Base-by-base conservation (phyloP, 2,888 invertebrate species). In the Enchytraeus crypticus region DNA sequence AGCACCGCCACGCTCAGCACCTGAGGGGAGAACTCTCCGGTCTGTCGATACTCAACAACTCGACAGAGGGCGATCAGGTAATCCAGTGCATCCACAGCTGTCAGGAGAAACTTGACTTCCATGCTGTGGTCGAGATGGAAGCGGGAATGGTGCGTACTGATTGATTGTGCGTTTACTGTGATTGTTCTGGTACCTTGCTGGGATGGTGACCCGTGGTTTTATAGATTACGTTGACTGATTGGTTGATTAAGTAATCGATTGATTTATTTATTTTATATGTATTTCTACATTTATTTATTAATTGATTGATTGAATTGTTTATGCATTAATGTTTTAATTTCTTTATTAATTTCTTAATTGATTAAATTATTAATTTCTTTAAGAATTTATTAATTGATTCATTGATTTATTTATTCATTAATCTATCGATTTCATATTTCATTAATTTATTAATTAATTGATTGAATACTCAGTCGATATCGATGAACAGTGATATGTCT, bases 11-110 rank as follows among this genome's bases (percentile, higher is more conserved):
- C 84, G 89, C 88, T 74, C 95, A 96, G 79, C 87, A 89, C 79
- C 85, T 92, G 81, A 86, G 77, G 81, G 92, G 92, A n/a, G 89
- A 89, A 79, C 82, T 93, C 76, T 90, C 92, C n/a, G 91, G 92
- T 0, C 83, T 93, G 66, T 88, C 88, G 38, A 84, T 92, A 55
- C 80, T 89, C 59, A 65, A 73, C 61, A 75, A 73, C 11, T 71
- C 71, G 49, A 75, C 73, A 3, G 77, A 78, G 65, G 74, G 72
- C 64, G 74, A 76, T 53, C 67, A 73, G 14, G 76, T 77, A 23
- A 73, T 78, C 62, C 69, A 71, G 57, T 79, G 79, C 65, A 67
- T 79, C 58, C 75, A 74, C 66, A 72, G 73, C 69, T 79, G 79
- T 67, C 71, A 75, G 66, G 79, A 79, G 66, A 75, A 74, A 57